Evolutionary conservation across 2,888 invertebrate genomes (phyloP).

Genomic region (Balanococcus diminutus): DNA sequence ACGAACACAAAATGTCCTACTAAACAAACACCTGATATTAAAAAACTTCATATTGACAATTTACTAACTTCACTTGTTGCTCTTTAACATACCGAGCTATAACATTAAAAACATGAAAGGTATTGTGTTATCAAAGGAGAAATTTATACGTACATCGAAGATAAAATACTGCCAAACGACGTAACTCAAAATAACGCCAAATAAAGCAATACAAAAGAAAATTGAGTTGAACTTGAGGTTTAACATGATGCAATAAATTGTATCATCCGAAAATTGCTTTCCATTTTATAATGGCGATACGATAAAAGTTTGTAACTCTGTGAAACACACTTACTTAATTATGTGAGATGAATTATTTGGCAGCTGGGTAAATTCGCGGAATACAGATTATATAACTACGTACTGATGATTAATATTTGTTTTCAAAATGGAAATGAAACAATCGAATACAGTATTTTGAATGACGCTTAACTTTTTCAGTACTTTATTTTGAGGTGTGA

Average conservation of each 20-base stretch:
- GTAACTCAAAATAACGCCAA: not conserved
- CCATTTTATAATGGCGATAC: not conserved
- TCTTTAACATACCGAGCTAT: not conserved
- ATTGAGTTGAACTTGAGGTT: not conserved
- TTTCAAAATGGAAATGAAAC: too few relatives aligned
- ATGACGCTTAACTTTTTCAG: too few relatives aligned
- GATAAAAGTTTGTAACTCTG: not conserved
- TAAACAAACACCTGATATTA: constrained; percentile 20
- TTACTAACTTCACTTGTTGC: constrained; percentile 6
- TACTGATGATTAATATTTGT: not conserved
- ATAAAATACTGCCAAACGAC: not conserved
- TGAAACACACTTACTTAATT: not conserved
- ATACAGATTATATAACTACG: too few relatives aligned
- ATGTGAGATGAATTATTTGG: not conserved
- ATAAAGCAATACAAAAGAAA: not conserved
- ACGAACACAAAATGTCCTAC: constrained; percentile 13
- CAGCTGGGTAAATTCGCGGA: not conserved
- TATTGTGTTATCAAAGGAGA: not conserved
- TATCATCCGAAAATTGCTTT: not conserved
- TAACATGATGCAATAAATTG: not conserved
- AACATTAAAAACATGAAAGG: not conserved
- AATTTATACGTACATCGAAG: constrained; percentile 6
- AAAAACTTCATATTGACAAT: not conserved
- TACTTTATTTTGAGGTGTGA: too few relatives aligned
- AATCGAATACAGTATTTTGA: too few relatives aligned